A percentile compares a stretch with the other conserved stretches of the same genome.
Conservation (phyloP, 2,113 vertebrate species). For the Rhynchomys soricoides region DNA sequence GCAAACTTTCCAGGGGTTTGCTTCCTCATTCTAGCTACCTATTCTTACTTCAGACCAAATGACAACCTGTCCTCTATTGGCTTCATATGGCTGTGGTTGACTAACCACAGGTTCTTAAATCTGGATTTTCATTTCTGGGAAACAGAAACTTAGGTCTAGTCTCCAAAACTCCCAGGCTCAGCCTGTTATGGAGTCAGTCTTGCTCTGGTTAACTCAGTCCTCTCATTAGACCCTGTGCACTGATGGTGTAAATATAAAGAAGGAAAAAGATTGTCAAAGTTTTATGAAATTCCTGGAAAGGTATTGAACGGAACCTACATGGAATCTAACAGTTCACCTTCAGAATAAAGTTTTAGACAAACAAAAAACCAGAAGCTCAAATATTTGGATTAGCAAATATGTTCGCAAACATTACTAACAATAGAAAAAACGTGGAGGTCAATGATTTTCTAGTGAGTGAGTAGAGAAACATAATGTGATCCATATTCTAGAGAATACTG, state of each 20-base stretch:
- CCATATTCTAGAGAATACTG: not conserved
- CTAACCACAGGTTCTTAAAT: too few relatives aligned
- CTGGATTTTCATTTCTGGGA: too few relatives aligned
- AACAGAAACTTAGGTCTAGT: too few relatives aligned
- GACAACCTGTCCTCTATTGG: too few relatives aligned
- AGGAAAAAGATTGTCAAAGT: not conserved
- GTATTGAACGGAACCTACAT: not conserved
- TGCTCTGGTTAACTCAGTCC: too few relatives aligned
- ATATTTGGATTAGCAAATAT: not conserved
- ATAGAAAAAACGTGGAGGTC: not conserved
- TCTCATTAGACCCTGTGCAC: not conserved
- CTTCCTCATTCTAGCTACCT: too few relatives aligned
- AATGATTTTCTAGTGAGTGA: not conserved
- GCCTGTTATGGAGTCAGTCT: too few relatives aligned
- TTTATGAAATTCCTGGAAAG: not conserved
- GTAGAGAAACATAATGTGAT: not conserved
- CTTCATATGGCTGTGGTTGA: too few relatives aligned
- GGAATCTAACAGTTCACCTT: not conserved
- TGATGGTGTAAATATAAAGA: not conserved
- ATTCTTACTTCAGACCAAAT: too few relatives aligned
- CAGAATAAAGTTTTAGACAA: not conserved
- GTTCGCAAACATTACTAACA: not conserved
- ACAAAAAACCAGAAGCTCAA: not conserved
- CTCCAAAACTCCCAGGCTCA: too few relatives aligned
- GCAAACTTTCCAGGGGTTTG: too few relatives aligned